Evolutionary conservation across 2,113 vertebrate species (phyloP).

Genomic region (Apodemus speciosus): DNA sequence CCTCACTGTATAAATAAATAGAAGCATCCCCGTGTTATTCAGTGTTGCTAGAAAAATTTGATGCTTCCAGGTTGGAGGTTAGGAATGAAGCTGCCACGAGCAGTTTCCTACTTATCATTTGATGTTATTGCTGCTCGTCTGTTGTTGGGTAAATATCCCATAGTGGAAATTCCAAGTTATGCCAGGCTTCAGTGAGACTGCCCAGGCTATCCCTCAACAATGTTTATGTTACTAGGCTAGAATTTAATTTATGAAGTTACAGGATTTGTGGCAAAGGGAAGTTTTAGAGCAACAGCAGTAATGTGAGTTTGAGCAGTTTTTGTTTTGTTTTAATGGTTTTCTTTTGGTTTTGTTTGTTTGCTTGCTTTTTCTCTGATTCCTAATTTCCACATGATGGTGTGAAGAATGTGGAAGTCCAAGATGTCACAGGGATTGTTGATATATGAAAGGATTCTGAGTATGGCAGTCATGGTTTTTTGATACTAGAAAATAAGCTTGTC

Average conservation of each 20-base stretch:
- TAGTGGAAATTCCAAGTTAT: not conserved
- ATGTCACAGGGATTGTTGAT: fast-evolving
- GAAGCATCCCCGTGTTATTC: not conserved
- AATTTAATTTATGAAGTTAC: not conserved
- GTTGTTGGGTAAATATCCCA: not conserved
- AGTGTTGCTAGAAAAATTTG: not conserved
- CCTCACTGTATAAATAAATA: not conserved
- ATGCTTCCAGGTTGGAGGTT: not conserved
- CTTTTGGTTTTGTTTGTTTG: too few relatives aligned
- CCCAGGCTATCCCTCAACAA: not conserved
- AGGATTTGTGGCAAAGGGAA: not conserved
- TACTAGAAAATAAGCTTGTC: not conserved
- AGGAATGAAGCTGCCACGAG: not conserved
- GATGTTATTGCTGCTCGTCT: not conserved
- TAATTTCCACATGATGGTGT: not conserved
- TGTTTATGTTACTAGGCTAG: not conserved
- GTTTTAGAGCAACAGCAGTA: not conserved
- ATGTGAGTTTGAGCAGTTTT: not conserved
- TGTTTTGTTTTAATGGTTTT: not conserved
- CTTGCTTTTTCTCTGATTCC: not conserved
- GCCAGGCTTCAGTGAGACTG: not conserved
- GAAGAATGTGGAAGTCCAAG: not conserved
- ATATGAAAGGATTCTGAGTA: not conserved
- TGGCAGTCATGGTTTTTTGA: not conserved
- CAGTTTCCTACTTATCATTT: not conserved